A percentile compares a stretch with the other conserved stretches of the same genome.
phyloP scores from a whole-genome alignment of 2,888 invertebrate genomes.

The Proisotoma minuta region DNA sequence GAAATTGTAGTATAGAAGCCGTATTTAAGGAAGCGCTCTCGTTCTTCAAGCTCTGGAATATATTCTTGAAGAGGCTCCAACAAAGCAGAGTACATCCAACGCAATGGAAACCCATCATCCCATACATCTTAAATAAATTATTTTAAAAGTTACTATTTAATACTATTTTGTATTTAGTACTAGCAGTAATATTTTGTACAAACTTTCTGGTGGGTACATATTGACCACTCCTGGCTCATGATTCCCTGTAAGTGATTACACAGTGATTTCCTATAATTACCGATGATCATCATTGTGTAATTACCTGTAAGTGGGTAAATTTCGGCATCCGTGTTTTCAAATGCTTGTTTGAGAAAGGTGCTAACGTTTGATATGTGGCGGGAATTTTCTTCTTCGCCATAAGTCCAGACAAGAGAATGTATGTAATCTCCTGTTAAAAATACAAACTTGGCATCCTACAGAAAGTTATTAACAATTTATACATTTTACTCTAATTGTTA shows the following conservation, averaged over 20 bases:
- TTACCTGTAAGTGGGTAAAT: conserved; percentile 68
- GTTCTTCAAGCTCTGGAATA: conserved; percentile 62
- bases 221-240: conserved; percentile 62
- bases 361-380: conserved; percentile 58
- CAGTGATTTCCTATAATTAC: conserved; percentile 50
- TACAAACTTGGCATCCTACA: conserved; percentile 61
- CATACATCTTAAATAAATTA: too few relatives aligned
- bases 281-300: too few relatives aligned
- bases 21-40: conserved; percentile 59
- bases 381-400: conserved; percentile 62
- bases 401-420: conserved; percentile 84
- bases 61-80: conserved; percentile 11
- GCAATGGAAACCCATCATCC: neutral
- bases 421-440: conserved; percentile 84
- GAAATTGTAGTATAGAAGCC: conserved; percentile 75
- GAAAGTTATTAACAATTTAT: neutral
- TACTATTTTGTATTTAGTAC: too few relatives aligned
- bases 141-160: too few relatives aligned
- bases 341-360: conserved; percentile 55
- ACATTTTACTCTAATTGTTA: neutral
- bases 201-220: conserved; percentile 31
- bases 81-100: neutral
- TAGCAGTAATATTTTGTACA: too few relatives aligned
- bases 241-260: conserved; percentile 71
- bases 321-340: conserved; percentile 53